Conservation (phyloP, 2,797 vertebrate species). For the Manis crassicaudata region DNA sequence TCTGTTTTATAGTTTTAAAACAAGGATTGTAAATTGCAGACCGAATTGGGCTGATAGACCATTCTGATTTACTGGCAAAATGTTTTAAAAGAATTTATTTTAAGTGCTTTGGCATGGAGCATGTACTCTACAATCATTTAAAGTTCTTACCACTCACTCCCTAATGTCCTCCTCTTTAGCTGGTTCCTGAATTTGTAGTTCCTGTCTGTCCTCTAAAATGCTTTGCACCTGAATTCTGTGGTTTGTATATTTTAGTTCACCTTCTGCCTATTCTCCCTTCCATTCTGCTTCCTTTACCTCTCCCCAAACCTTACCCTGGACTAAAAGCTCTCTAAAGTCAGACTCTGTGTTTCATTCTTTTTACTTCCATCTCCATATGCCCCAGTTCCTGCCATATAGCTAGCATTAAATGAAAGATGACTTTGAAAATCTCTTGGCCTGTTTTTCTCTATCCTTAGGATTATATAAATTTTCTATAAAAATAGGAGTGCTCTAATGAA, state of each 20-base stretch:
- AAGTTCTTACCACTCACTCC: neutral
- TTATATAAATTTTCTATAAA: neutral
- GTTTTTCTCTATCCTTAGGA: neutral
- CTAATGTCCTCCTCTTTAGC: neutral
- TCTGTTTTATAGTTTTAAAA: neutral
- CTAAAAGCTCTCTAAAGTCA: neutral
- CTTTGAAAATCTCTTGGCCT: neutral
- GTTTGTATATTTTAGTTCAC: neutral
- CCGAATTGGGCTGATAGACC: neutral
- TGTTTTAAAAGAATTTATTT: neutral
- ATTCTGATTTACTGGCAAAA: neutral
- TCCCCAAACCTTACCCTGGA: neutral
- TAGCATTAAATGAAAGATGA: neutral
- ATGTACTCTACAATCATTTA: accelerated
- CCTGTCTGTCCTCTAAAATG: neutral
- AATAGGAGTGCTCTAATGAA: neutral
- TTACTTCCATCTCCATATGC: neutral
- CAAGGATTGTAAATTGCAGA: neutral
- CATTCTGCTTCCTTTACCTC: neutral
- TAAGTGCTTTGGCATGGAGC: neutral
- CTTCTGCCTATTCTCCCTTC: neutral
- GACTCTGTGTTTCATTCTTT: neutral
- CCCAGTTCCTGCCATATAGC: neutral
- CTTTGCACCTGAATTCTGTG: neutral
- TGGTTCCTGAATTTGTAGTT: neutral